These are phyloP conservation scores for Limanda limanda DNA, from an alignment of 2,113 vertebrate genomes.

Conservation along the genomic window DNA sequence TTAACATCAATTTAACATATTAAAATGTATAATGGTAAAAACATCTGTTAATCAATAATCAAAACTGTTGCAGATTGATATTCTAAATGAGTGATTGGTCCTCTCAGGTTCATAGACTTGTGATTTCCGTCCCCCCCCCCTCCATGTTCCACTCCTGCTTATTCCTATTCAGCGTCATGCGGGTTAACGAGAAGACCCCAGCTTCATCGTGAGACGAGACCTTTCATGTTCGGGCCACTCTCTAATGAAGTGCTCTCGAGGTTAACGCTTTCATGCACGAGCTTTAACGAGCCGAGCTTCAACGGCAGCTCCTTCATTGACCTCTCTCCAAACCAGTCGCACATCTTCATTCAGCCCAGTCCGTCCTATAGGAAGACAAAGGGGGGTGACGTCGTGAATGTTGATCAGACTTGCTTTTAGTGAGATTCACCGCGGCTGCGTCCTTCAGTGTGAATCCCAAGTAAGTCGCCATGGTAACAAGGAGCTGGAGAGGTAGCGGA, in stretches of 20 bases:
- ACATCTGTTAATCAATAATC: neutral
- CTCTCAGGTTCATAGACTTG: neutral
- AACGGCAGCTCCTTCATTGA: neutral
- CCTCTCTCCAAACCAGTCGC: neutral
- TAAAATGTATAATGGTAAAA: neutral
- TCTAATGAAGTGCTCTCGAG: neutral
- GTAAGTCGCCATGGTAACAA: conserved; percentile 19
- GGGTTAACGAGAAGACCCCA: neutral
- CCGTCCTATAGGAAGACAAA: neutral
- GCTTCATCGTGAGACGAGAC: neutral
- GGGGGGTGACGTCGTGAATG: neutral
- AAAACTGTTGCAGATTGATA: neutral
- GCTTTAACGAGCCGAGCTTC: neutral
- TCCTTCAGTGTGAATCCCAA: neutral
- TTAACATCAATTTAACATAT: neutral
- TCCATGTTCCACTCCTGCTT: neutral
- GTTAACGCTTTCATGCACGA: neutral
- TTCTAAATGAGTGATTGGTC: too few relatives aligned
- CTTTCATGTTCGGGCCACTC: neutral
- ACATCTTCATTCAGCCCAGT: neutral
- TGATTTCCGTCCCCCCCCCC: neutral
- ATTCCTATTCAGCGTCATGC: neutral
- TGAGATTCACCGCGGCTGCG: neutral
- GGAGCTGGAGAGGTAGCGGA: neutral
- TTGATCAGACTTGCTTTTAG: neutral